Percentiles rank a stretch among this genome's conserved stretches.
Conservation (phyloP, 2,888 invertebrate genomes). For the Ormia ochracea region DNA sequence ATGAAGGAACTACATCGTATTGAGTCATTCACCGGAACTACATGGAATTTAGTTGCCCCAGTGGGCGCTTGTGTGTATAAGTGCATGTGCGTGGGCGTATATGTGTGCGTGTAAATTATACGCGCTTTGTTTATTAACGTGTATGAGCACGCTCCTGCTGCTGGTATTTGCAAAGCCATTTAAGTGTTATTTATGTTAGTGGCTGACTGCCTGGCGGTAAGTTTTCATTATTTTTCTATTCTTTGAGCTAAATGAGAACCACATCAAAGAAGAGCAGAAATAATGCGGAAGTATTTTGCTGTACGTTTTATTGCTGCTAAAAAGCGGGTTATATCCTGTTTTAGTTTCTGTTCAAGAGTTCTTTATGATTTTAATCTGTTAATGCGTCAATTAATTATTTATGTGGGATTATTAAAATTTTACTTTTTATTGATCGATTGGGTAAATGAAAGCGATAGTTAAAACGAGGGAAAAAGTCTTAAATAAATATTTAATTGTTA, state of each 20-base stretch:
- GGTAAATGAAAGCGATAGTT: neutral
- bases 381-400: neutral
- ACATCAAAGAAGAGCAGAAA: neutral
- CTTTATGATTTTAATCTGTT: neutral
- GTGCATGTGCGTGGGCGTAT: no score
- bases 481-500: no score
- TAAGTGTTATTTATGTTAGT: conserved; percentile 19
- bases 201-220: conserved; percentile 5
- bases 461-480: no score
- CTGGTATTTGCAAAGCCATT: conserved; percentile 17
- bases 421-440: neutral
- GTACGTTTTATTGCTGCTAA: neutral
- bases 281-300: conserved; percentile 22
- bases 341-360: neutral
- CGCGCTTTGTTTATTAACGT: no score
- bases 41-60: neutral
- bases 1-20: no score
- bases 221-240: neutral
- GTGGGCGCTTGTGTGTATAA: neutral
- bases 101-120: no score
- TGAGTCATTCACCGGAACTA: neutral
- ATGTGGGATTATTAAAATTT: neutral
- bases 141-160: conserved; percentile 8
- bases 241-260: neutral
- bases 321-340: conserved; percentile 17